Percentiles rank a stretch among this genome's conserved stretches.
Conservation (phyloP, 2,113 vertebrate genomes). For the Gracilinanus agilis region DNA sequence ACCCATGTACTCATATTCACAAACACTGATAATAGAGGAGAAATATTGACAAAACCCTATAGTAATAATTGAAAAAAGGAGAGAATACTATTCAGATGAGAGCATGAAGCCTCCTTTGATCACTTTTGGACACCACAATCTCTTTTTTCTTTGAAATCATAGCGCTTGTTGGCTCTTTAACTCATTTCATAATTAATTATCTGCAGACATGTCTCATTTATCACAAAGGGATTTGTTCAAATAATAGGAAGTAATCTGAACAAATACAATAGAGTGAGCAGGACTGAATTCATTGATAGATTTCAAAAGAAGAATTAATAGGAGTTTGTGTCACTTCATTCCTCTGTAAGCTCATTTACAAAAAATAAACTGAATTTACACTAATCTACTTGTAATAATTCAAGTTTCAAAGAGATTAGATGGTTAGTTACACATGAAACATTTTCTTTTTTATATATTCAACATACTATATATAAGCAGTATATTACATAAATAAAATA, state of each 20-base stretch:
- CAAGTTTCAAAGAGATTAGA: neutral
- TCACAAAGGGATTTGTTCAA: neutral
- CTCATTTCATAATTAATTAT: neutral
- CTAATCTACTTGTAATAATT: neutral
- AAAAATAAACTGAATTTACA: neutral
- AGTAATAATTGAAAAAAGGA: neutral
- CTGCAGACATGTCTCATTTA: neutral
- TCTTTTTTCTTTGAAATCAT: slow-evolving; percentile 11
- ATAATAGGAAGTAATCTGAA: neutral
- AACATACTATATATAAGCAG: neutral
- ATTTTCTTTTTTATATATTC: neutral
- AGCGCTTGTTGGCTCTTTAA: neutral
- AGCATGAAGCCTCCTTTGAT: neutral
- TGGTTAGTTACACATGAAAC: neutral
- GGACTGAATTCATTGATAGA: neutral
- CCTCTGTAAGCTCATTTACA: neutral
- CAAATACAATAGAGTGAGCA: neutral
- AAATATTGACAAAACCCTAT: neutral
- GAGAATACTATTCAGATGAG: neutral
- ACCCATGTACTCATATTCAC: neutral
- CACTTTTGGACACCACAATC: rapidly evolving
- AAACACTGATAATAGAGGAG: neutral
- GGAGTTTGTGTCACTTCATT: neutral
- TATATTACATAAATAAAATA: neutral
- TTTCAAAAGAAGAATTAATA: neutral